phyloP scores from a whole-genome alignment of 2,888 invertebrate genomes.

The Rotaria macrura region DNA sequence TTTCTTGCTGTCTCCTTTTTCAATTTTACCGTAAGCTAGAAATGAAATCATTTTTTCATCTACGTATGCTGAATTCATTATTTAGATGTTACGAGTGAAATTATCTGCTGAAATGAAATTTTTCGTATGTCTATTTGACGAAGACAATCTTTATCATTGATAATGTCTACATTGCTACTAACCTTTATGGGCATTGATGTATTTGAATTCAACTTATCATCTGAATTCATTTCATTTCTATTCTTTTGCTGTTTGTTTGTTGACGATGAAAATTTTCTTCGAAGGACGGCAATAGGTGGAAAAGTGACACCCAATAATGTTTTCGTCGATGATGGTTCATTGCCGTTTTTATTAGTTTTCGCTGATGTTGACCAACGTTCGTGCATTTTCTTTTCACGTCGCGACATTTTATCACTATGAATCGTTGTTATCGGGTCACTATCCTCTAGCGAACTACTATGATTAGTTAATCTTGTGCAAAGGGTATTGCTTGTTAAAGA shows the following conservation, averaged over 20 bases:
- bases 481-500: neutral
- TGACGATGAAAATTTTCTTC: neutral
- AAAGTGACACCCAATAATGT: neutral
- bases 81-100: no score
- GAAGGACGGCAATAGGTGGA: neutral
- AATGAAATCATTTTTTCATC: neutral
- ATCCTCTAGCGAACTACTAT: neutral
- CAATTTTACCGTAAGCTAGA: neutral
- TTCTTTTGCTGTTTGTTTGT: neutral
- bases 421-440: neutral
- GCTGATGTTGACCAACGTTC: slow-evolving; percentile 8
- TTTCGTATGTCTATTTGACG: no score
- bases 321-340: neutral
- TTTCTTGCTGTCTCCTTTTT: neutral
- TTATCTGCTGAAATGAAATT: neutral
- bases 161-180: neutral
- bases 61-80: no score
- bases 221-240: neutral
- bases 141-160: no score
- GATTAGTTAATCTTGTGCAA: neutral
- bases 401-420: neutral
- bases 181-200: neutral
- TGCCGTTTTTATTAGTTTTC: neutral
- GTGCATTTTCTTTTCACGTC: neutral
- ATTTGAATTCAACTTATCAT: neutral